Evolutionary conservation across 2,113 vertebrate genomes (phyloP).

Genomic region (Ornithorhynchus anatinus): DNA sequence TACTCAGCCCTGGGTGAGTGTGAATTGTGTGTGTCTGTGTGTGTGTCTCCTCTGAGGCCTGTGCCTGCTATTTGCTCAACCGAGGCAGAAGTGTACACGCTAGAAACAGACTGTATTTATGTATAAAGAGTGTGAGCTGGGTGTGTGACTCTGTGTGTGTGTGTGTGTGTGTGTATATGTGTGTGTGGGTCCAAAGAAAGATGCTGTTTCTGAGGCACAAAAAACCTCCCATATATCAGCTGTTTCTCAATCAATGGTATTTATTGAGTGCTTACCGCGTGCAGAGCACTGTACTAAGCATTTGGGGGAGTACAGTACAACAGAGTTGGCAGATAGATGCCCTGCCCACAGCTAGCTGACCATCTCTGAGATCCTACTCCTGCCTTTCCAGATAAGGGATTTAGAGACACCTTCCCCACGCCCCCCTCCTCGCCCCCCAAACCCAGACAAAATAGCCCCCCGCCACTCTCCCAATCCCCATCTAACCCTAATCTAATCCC

Average conservation of each 20-base stretch:
- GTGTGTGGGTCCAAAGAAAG: not conserved
- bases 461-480: too few relatives aligned
- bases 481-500: too few relatives aligned
- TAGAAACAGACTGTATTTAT: not conserved
- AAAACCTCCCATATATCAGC: not conserved
- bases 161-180: not conserved
- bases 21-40: not conserved
- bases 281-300: not conserved
- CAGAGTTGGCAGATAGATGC: not conserved
- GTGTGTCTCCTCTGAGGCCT: not conserved
- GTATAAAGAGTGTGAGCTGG: not conserved
- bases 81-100: not conserved
- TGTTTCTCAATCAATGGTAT: not conserved
- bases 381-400: too few relatives aligned
- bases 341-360: too few relatives aligned
- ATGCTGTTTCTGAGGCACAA: not conserved
- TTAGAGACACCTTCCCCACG: too few relatives aligned
- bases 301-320: not conserved
- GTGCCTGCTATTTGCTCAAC: not conserved
- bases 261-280: not conserved
- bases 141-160: not conserved
- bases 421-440: too few relatives aligned
- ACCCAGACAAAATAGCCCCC: too few relatives aligned
- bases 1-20: conserved; percentile 1
- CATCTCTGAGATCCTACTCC: too few relatives aligned